These are phyloP conservation scores for Sphyrna mokarran DNA, from an alignment of 2,113 vertebrate species.

Conservation along the genomic window DNA sequence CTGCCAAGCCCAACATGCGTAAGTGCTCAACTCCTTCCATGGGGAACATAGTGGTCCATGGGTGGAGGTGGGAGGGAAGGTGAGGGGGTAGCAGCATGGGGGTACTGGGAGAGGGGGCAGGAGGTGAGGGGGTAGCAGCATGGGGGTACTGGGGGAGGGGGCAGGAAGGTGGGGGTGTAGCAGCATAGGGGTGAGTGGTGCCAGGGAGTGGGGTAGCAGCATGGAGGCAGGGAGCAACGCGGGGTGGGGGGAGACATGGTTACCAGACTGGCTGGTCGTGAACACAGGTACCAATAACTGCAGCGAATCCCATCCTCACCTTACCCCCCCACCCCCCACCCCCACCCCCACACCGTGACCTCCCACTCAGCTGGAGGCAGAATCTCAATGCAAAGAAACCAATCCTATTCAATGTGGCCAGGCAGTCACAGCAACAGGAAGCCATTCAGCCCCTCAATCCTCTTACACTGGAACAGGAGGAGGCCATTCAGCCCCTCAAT, in stretches of 20 bases:
- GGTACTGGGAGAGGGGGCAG: too few relatives aligned
- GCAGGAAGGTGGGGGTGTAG: background rate
- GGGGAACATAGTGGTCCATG: background rate
- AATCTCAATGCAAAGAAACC: background rate
- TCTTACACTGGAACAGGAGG: too few relatives aligned
- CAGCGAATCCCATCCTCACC: background rate
- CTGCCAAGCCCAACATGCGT: background rate
- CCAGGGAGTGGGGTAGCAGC: too few relatives aligned
- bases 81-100: too few relatives aligned
- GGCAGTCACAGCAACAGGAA: background rate
- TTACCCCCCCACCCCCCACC: background rate
- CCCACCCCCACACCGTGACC: background rate
- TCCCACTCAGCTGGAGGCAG: background rate
- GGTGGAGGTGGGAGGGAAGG: too few relatives aligned
- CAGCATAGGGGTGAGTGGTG: too few relatives aligned
- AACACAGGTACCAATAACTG: background rate
- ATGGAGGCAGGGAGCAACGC: too few relatives aligned
- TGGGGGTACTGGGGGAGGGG: background rate
- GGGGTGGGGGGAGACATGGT: background rate
- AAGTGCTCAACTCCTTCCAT: background rate
- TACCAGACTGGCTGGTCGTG: background rate
- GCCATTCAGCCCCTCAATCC: background rate
- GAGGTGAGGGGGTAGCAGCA: too few relatives aligned
- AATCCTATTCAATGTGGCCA: background rate
- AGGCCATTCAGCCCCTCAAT: too few relatives aligned